Evolutionary conservation across 2,888 invertebrate genomes (phyloP), one percentile per base, ranked within the genome.

Genomic region (Drosophila crucigera): DNA sequence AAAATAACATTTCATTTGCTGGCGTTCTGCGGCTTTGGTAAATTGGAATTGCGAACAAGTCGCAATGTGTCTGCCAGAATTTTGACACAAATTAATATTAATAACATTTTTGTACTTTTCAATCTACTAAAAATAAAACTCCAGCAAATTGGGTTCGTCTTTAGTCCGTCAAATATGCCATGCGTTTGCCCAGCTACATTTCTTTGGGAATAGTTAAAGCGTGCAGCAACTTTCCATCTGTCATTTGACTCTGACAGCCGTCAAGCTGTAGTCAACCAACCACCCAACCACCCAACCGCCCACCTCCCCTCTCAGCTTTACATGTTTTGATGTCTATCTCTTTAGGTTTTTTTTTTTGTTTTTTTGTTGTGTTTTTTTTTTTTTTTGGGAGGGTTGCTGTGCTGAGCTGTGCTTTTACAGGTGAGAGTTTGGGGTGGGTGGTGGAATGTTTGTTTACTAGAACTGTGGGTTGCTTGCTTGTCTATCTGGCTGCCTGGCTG

Each of bases 361-460:
- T n/a, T 49, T 37, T 22, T 41, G 7, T 7, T 30, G 1, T n/a
- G n/a, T n/a, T 41, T 49, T 52, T 54, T 31, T 49, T 54, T 52
- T 71, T 50, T 35, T 66, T 69, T 69, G 64, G 9, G 68, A 65
- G 85, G 89, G 83, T 85, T 73, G 83, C 54, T 80, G 35, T 33
- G 56, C 10, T 82, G 84, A 73, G 82, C 82, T 84, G 87, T 77
- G 82, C 82, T 73, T 84, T 89, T 86, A 37, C 84, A 84, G 84
- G 84, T 84, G 67, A 68, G 68, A 59, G 47, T 28, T 70, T 68
- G 19, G 69, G 31, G 19, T 33, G 43, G 28, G 28, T 28, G 19
- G 37, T 55, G 63, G 28, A 53, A 67, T 76, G 73, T 78, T 86
- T 85, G 80, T 82, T 84, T 74, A 59, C 69, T 43, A 43, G 35